These are phyloP conservation scores for Timema podura DNA, from an alignment of 2,888 invertebrate species.

Conservation along the genomic window DNA sequence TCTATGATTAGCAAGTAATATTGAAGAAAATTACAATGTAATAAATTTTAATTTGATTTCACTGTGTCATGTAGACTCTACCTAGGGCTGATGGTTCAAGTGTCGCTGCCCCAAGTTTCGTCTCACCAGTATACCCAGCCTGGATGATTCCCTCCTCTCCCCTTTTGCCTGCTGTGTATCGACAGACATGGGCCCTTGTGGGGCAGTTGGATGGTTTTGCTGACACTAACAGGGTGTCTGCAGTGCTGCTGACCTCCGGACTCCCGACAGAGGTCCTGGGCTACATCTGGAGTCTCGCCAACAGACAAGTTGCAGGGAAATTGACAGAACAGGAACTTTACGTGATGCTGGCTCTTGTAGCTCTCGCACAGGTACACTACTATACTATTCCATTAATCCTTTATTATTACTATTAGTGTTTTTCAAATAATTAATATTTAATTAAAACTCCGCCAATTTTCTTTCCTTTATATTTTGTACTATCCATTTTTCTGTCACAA, in stretches of 20 bases:
- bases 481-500: no score
- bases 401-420: neutral
- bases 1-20: no score
- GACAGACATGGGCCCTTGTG: slow-evolving; percentile 44
- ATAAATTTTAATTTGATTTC: no score
- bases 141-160: slow-evolving; percentile 47
- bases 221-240: slow-evolving; percentile 46
- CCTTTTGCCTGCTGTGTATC: slow-evolving; percentile 44
- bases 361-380: slow-evolving; percentile 45
- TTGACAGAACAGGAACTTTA: slow-evolving; percentile 49
- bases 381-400: neutral
- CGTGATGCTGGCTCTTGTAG: slow-evolving; percentile 47
- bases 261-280: slow-evolving; percentile 48
- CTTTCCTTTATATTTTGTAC: no score
- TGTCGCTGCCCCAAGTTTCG: no score
- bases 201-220: slow-evolving; percentile 43
- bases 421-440: neutral
- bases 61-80: no score
- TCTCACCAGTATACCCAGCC: slow-evolving; percentile 35
- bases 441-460: no score
- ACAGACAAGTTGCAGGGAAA: slow-evolving; percentile 47
- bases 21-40: no score
- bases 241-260: slow-evolving; percentile 47
- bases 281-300: slow-evolving; percentile 49
- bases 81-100: neutral